Conservation (phyloP, 2,797 vertebrate species). For the Gymnocypris eckloni region DNA sequence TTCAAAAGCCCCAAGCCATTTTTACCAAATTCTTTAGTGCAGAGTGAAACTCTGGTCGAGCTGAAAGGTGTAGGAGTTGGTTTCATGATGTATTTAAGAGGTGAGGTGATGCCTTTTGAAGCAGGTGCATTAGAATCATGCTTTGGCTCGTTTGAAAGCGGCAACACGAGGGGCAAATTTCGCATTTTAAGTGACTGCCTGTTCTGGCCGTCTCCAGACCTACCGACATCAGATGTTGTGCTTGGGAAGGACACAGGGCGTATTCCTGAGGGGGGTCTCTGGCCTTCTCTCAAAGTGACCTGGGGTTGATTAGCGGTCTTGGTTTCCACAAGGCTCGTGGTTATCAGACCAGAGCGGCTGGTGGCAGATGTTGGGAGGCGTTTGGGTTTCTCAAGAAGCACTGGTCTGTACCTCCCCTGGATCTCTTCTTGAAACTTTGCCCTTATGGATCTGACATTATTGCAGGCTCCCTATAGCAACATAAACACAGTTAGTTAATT, state of each 20-base stretch:
- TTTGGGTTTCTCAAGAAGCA: conserved; percentile 78
- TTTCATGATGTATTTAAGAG: conserved; percentile 72
- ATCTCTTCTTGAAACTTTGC: conserved; percentile 89
- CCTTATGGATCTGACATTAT: conserved; percentile 85
- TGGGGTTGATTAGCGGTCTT: conserved; percentile 52
- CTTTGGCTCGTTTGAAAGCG: conserved; percentile 63
- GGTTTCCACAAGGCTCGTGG: conserved; percentile 61
- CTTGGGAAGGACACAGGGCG: conserved; percentile 68
- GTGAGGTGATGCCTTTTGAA: conserved; percentile 58
- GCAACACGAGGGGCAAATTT: conserved; percentile 73
- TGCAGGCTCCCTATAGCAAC: conserved; percentile 72
- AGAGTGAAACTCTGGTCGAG: conserved; percentile 66
- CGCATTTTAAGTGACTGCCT: conserved; percentile 69
- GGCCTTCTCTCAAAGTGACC: conserved; percentile 69
- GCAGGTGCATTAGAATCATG: conserved; percentile 22
- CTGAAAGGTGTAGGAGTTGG: conserved; percentile 76
- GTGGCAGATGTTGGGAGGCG: conserved; percentile 62
- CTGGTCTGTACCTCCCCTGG: conserved; percentile 67
- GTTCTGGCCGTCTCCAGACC: conserved; percentile 53
- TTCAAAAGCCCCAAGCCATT: conserved; percentile 65
- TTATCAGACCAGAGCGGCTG: conserved; percentile 58
- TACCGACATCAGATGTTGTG: conserved; percentile 41
- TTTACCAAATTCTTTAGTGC: conserved; percentile 54
- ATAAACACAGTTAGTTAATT: too few species aligned
- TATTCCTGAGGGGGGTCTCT: conserved; percentile 62